Conservation (phyloP, 2,113 vertebrate species). For the Variabilichromis moorii region DNA sequence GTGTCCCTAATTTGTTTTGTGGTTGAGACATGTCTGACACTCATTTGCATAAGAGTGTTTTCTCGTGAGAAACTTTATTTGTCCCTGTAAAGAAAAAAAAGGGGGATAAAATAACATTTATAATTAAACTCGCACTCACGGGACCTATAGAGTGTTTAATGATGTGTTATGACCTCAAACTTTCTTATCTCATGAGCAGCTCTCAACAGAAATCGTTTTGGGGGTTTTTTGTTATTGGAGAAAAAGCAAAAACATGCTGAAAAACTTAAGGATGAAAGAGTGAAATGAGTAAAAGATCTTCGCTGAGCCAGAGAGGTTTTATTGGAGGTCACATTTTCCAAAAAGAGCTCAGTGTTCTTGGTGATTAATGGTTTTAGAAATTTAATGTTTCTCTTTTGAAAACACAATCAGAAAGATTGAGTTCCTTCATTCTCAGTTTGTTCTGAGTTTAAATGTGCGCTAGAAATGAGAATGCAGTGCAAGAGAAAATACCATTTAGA, state of each 20-base stretch:
- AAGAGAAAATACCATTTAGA: background rate
- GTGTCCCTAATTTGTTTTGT: constrained; percentile 36
- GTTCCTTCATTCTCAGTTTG: background rate
- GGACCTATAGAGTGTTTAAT: background rate
- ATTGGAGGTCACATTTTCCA: background rate
- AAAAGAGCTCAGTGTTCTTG: background rate
- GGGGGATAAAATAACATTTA: background rate
- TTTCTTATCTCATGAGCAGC: background rate
- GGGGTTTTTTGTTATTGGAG: background rate
- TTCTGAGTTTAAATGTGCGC: background rate
- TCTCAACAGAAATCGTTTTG: background rate
- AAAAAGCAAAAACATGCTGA: background rate
- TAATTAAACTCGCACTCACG: background rate
- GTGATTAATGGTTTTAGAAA: background rate
- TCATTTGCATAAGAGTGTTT: constrained; percentile 10
- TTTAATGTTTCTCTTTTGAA: background rate
- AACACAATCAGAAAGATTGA: background rate
- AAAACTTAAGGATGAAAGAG: background rate
- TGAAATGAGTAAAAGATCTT: background rate
- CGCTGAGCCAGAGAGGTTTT: background rate
- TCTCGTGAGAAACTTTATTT: background rate
- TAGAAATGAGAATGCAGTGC: background rate
- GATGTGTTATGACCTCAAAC: background rate
- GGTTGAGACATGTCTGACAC: constrained; percentile 7
- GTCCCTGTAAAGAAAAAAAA: background rate